Evolutionary conservation across 2,888 invertebrate genomes (phyloP), one percentile per base, ranked within the genome.

Genomic region (Scelioninae gen. 2): DNA sequence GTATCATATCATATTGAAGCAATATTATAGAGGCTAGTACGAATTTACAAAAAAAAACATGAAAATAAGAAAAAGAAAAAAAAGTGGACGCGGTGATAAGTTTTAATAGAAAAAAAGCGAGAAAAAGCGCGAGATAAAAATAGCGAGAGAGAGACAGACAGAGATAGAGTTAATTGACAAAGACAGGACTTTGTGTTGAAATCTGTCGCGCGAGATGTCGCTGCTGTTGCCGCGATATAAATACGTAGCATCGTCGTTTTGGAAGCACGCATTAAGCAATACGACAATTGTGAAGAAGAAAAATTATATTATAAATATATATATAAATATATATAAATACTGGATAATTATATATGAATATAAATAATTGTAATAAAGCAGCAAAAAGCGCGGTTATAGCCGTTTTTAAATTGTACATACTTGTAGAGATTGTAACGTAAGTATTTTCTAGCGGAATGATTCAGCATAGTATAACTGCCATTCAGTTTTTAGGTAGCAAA

Each of bases 1-100:
- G 86, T 86, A 85, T 82, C 84, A 84, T 85, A 85, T 82, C 81
- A 84, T 84, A 81, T 81, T 77, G 80, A 85, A 85, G 85, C 84
- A 85, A 85, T 85, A 85, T 79, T 73, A 77, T 83, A 83, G 81
- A 69, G 64, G 64, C 75, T 82, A 82, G 81, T 77, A 70, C 74
- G 78, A 81, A 79, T 79, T 80, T 65, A 65, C 58, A 55, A 53
- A 69, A 53, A 58, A 48, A 28, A 48, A 37, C 7, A 13, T 9
- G 19, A 45, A 52, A 48, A 61, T 43, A 50, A 28, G 39, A 28
- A 39, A 41, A 53, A 60, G 45, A 19, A 53, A 2, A 46, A 43
- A 43, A 15, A 70, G 53, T 41, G 31, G 31, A 39, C 37, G 58
- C 48, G 50, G 33, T 57, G 43, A 65, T 43, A 57, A 64, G 35